phyloP scores from a whole-genome alignment of 2,113 vertebrate genomes.

The Oncorhynchus clarkii region DNA sequence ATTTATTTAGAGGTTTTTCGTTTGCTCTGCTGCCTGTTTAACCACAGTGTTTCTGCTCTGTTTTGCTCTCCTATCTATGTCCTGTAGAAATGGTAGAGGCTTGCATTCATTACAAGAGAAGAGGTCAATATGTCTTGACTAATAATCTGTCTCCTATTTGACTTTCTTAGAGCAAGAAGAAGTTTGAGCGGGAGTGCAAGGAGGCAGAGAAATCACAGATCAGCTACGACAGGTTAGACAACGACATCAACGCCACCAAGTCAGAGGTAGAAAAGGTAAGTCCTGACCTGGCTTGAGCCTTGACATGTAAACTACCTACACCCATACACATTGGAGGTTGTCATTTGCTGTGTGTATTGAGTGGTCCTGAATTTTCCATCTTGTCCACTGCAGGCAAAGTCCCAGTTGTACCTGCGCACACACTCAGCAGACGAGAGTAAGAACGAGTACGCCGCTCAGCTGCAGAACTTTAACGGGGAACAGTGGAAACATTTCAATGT shows the following conservation, averaged over 20 bases:
- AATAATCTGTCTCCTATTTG: too few relatives aligned
- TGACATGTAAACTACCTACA: too few relatives aligned
- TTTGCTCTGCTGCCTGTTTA: too few relatives aligned
- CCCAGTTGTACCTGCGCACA: constrained; percentile 89
- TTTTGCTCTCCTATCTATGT: too few relatives aligned
- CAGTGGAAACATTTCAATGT: constrained; percentile 97
- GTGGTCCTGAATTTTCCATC: neutral
- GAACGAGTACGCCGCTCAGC: constrained; percentile 96
- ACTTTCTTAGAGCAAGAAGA: constrained; percentile 90
- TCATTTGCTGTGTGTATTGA: too few relatives aligned
- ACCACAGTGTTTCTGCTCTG: too few relatives aligned
- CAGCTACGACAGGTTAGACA: constrained; percentile 89
- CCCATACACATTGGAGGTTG: too few relatives aligned
- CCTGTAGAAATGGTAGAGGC: too few relatives aligned
- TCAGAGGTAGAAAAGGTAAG: constrained; percentile 98
- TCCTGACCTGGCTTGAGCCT: too few relatives aligned
- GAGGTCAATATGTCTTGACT: too few relatives aligned
- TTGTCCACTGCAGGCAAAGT: constrained; percentile 81
- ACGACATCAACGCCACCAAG: constrained; percentile 95
- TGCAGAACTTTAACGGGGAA: constrained; percentile 93
- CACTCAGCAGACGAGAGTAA: constrained; percentile 97
- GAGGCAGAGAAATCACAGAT: constrained; percentile 95
- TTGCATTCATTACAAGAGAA: too few relatives aligned
- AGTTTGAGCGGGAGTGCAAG: constrained; percentile 96
- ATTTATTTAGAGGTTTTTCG: constrained; percentile 17